A percentile compares a stretch with the other conserved stretches of the same genome.
Conservation (phyloP, 1,140 invertebrate species). For the Saccostrea glomerata region DNA sequence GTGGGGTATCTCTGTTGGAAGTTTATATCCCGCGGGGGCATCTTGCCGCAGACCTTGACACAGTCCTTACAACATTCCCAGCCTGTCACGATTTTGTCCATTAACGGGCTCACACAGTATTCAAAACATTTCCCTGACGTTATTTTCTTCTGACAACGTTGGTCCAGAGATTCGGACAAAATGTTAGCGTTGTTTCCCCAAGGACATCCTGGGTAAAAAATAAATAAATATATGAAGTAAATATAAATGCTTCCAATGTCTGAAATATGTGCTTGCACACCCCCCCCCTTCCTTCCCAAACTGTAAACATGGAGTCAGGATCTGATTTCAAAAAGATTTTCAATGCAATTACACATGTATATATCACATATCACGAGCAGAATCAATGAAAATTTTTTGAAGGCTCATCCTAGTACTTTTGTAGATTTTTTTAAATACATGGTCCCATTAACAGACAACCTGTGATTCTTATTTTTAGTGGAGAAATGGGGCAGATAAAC, state of each 20-base stretch:
- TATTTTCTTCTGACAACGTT: neutral
- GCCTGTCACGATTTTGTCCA: neutral
- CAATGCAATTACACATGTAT: no score
- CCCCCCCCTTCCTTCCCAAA: no score
- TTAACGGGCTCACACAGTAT: neutral
- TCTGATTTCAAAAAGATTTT: no score
- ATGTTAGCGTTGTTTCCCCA: slow-evolving; percentile 12
- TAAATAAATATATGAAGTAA: neutral
- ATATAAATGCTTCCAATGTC: no score
- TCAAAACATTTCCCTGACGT: neutral
- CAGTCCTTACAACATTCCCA: slow-evolving; percentile 2
- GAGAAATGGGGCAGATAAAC: no score
- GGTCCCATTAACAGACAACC: neutral
- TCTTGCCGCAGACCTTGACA: neutral
- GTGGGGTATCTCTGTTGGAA: neutral
- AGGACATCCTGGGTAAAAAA: neutral
- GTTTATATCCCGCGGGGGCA: neutral
- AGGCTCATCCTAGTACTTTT: no score
- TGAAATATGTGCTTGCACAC: no score
- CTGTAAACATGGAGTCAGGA: no score
- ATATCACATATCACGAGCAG: no score
- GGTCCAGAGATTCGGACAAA: neutral
- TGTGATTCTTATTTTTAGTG: neutral
- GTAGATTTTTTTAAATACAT: neutral
- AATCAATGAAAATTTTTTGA: no score